Conservation (phyloP, 1,140 invertebrate genomes). For the Drosophila bipectinata region DNA sequence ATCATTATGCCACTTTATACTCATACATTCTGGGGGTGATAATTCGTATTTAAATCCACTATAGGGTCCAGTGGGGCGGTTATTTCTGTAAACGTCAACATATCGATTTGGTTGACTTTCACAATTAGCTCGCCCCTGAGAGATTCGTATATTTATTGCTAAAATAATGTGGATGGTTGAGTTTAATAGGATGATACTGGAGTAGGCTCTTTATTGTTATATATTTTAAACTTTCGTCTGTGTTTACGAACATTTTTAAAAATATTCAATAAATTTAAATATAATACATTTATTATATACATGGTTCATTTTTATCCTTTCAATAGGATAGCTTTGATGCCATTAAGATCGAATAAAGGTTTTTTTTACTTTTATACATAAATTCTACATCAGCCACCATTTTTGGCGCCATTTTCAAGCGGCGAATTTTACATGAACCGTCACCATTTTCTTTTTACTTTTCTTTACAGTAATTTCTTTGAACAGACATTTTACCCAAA, state of each 20-base stretch:
- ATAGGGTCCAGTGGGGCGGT: slow-evolving; percentile 14
- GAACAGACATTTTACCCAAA: background rate
- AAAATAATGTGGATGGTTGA: slow-evolving; percentile 20
- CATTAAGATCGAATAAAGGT: background rate
- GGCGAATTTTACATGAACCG: background rate
- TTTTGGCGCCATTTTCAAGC: background rate
- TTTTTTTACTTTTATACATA: background rate
- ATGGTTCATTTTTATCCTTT: too few relatives aligned
- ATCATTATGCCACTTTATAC: slow-evolving; percentile 53
- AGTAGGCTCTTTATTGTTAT: background rate
- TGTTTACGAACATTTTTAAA: too few relatives aligned
- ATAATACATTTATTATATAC: too few relatives aligned
- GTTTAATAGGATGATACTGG: slow-evolving; percentile 1
- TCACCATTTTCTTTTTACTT: background rate
- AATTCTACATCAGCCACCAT: background rate
- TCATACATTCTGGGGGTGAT: slow-evolving; percentile 26
- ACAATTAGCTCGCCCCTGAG: slow-evolving; percentile 44
- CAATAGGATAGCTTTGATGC: too few relatives aligned
- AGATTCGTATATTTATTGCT: slow-evolving; percentile 52
- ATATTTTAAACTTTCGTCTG: too few relatives aligned
- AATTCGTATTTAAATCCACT: slow-evolving; percentile 46
- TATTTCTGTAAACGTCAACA: slow-evolving; percentile 50
- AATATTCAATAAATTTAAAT: too few relatives aligned
- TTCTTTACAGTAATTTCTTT: background rate
- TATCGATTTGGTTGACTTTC: slow-evolving; percentile 36